Conservation (phyloP, 2,113 vertebrate species). For the Cyanocitta stelleri region DNA sequence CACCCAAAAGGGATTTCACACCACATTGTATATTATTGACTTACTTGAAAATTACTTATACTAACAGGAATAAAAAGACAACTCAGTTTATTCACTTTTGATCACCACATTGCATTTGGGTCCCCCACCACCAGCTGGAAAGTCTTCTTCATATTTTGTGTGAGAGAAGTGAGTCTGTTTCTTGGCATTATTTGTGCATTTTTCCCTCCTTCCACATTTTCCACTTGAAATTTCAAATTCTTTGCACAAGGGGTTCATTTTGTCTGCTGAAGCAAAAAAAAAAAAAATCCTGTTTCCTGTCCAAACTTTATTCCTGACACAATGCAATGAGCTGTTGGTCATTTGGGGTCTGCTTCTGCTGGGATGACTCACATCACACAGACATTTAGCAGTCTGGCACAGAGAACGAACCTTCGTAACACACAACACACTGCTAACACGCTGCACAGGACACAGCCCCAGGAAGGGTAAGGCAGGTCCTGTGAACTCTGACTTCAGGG, state of each 20-base stretch:
- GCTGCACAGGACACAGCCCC: rapidly evolving
- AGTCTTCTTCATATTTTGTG: background rate
- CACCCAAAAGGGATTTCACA: conserved; percentile 31
- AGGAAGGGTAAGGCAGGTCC: background rate
- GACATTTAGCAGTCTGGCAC: background rate
- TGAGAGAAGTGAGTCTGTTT: conserved; percentile 7
- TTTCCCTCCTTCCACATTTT: background rate
- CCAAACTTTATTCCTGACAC: background rate
- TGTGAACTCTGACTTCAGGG: background rate
- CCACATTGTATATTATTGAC: background rate
- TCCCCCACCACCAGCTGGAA: background rate
- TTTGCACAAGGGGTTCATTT: conserved; percentile 19
- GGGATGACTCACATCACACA: background rate
- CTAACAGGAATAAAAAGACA: background rate
- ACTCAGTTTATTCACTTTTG: background rate
- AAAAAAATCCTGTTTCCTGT: background rate
- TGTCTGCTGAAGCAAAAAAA: background rate
- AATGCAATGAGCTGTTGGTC: background rate
- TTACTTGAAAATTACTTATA: background rate
- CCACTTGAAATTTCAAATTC: conserved; percentile 30
- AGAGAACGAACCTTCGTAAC: rapidly evolving
- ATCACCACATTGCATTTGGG: background rate
- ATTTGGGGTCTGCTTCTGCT: background rate
- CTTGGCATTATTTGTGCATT: conserved; percentile 7
- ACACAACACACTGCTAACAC: no score